A percentile compares a stretch with the other conserved stretches of the same genome.
These are phyloP conservation scores for Agrotis puta DNA, from an alignment of 2,888 invertebrate species.

Conservation along the genomic window DNA sequence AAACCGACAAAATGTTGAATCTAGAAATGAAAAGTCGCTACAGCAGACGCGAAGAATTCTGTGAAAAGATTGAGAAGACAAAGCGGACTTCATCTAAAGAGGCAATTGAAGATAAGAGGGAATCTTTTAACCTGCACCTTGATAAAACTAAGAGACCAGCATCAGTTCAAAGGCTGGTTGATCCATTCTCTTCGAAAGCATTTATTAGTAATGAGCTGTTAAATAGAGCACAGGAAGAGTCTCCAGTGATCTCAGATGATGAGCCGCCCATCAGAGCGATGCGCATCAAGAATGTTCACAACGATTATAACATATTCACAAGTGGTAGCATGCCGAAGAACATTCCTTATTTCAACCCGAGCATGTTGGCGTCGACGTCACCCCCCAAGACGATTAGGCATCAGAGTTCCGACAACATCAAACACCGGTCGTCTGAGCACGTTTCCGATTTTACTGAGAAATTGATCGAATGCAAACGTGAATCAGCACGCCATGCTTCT, in stretches of 20 bases:
- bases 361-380: conserved; percentile 81
- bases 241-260: conserved; percentile 81
- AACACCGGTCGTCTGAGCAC: conserved; percentile 83
- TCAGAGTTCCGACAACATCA: conserved; percentile 86
- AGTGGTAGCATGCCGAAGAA: conserved; percentile 88
- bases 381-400: conserved; percentile 84
- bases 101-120: conserved; percentile 80
- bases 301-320: conserved; percentile 80
- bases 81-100: conserved; percentile 85
- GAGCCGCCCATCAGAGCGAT: conserved; percentile 81
- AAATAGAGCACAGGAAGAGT: conserved; percentile 78
- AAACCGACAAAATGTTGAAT: conserved; percentile 88
- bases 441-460: conserved; percentile 82
- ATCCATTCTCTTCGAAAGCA: conserved; percentile 84
- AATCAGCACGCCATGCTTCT: conserved; percentile 74
- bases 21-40: conserved; percentile 84
- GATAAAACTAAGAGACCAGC: conserved; percentile 84
- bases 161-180: conserved; percentile 82
- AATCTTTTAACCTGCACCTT: conserved; percentile 80
- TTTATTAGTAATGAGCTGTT: conserved; percentile 84
- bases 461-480: conserved; percentile 77
- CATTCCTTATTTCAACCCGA: conserved; percentile 84
- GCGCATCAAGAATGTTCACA: conserved; percentile 80
- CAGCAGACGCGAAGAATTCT: conserved; percentile 84
- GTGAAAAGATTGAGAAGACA: conserved; percentile 79